Conservation (phyloP, 2,797 vertebrate species). For the Rhabdophis nuchalis region DNA sequence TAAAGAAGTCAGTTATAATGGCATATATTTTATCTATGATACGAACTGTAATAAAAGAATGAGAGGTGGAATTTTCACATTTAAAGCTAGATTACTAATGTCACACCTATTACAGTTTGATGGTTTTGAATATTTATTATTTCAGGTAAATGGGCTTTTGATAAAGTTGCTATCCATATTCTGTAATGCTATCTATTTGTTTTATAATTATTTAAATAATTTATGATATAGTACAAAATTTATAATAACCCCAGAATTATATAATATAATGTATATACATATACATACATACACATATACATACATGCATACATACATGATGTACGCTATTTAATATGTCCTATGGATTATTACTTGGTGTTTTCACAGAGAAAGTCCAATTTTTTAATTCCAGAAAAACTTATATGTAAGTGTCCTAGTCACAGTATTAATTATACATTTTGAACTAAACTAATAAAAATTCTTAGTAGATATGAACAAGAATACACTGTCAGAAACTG, state of each 20-base stretch:
- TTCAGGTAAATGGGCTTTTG: not conserved
- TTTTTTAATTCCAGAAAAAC: not conserved
- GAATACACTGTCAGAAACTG: not conserved
- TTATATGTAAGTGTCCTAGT: not conserved
- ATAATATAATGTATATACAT: too few species aligned
- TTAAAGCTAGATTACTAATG: not conserved
- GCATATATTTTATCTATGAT: constrained; percentile 17
- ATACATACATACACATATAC: too few species aligned
- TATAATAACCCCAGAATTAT: not conserved
- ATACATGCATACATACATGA: too few species aligned
- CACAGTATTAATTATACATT: not conserved
- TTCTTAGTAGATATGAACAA: not conserved
- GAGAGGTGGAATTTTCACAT: constrained; percentile 1
- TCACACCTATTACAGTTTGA: not conserved
- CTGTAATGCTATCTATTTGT: constrained; percentile 9
- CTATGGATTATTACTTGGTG: not conserved
- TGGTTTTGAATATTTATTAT: not conserved
- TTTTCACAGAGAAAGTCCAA: not conserved
- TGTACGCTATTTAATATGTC: not conserved
- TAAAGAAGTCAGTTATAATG: not conserved
- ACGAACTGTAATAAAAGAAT: constrained; percentile 13
- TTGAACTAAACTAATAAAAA: not conserved
- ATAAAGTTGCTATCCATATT: not conserved
- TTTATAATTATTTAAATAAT: not conserved
- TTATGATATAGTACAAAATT: not conserved